Conservation (phyloP, 2,888 invertebrate genomes). For the Apamea monoglypha region DNA sequence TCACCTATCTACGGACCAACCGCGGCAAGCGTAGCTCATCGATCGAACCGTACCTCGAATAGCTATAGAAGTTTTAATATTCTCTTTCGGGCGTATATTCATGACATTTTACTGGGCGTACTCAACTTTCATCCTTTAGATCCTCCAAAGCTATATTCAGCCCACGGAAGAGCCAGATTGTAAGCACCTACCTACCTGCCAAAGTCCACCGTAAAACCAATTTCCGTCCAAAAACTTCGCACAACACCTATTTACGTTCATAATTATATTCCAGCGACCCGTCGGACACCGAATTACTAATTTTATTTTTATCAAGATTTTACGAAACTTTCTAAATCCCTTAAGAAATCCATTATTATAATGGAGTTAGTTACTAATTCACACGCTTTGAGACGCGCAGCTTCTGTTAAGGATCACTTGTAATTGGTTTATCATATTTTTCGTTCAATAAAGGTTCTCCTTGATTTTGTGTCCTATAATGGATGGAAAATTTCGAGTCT, state of each 20-base stretch:
- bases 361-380: slow-evolving; percentile 55
- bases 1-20: too few species aligned
- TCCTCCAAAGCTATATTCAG: slow-evolving; percentile 2
- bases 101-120: too few species aligned
- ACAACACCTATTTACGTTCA: slow-evolving; percentile 43
- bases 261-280: slow-evolving; percentile 58
- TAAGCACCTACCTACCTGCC: slow-evolving; percentile 44
- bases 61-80: background rate
- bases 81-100: background rate
- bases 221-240: slow-evolving; percentile 54
- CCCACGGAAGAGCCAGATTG: slow-evolving; percentile 27
- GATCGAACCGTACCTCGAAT: background rate
- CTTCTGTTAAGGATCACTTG: slow-evolving; percentile 1
- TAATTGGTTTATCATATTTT: slow-evolving; percentile 53
- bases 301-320: slow-evolving; percentile 52
- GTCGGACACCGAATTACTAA: slow-evolving; percentile 36
- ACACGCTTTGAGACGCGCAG: slow-evolving; percentile 28
- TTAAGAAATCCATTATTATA: slow-evolving; percentile 53
- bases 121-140: background rate
- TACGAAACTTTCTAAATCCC: slow-evolving; percentile 43
- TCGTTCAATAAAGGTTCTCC: background rate
- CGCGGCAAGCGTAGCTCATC: too few species aligned
- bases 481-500: background rate
- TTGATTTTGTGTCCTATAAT: slow-evolving; percentile 4
- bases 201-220: slow-evolving; percentile 55